Evolutionary conservation across 2,888 invertebrate species (phyloP).

Genomic region (Ypsolopha scabrella): DNA sequence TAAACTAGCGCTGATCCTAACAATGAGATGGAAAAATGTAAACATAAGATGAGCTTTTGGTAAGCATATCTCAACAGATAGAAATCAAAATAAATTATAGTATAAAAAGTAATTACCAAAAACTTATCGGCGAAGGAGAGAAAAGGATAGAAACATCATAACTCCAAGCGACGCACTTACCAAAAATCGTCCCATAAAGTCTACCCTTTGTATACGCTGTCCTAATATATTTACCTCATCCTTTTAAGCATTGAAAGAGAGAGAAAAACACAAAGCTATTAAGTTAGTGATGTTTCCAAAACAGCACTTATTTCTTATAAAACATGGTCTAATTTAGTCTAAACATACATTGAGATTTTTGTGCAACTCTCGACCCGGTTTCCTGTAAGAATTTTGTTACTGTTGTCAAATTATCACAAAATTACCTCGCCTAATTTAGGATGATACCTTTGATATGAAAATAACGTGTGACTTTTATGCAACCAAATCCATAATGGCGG

Average conservation of each 20-base stretch:
- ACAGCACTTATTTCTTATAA: conserved; percentile 17
- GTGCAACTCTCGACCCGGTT: too few relatives aligned
- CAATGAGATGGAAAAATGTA: too few relatives aligned
- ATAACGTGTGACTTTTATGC: too few relatives aligned
- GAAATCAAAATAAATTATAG: background rate
- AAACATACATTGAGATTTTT: too few relatives aligned
- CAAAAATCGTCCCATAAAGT: conserved; percentile 39
- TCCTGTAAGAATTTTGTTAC: too few relatives aligned
- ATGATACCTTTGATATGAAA: too few relatives aligned
- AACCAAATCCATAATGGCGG: too few relatives aligned
- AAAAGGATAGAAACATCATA: conserved; percentile 43
- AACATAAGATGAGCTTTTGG: too few relatives aligned
- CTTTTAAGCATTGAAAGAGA: conserved; percentile 59
- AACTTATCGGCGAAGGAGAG: conserved; percentile 8
- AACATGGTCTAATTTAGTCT: conserved; percentile 13
- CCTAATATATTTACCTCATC: conserved; percentile 62
- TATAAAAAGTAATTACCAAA: background rate
- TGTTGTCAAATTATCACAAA: too few relatives aligned
- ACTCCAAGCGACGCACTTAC: conserved; percentile 45
- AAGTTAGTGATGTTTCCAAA: conserved; percentile 59
- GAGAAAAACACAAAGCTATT: conserved; percentile 53
- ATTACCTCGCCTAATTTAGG: too few relatives aligned
- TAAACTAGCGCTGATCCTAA: too few relatives aligned
- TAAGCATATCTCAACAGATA: too few relatives aligned
- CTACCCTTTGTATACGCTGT: conserved; percentile 41